Percentiles rank a stretch among this genome's conserved stretches.
phyloP scores from a whole-genome alignment of 2,113 vertebrate species.

The Sceloporus undulatus region DNA sequence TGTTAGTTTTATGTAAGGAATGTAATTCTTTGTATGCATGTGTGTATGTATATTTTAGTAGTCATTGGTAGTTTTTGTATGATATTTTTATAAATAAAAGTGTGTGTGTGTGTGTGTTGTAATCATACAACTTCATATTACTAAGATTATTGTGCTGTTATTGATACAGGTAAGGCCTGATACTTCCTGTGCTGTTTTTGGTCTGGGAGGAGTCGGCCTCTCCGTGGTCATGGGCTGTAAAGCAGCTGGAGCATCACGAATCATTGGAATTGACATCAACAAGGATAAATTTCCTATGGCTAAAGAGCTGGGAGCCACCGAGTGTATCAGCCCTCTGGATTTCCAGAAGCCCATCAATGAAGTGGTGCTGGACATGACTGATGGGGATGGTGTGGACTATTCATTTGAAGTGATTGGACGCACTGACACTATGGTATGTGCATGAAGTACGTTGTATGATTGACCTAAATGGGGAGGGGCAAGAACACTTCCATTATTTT shows the following conservation, averaged over 20 bases:
- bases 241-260: constrained; percentile 37
- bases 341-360: constrained; percentile 54
- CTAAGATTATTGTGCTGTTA: background rate
- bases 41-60: too few species aligned
- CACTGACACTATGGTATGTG: constrained; percentile 46
- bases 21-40: too few species aligned
- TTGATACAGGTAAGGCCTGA: constrained; percentile 33
- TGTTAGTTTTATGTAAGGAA: too few species aligned
- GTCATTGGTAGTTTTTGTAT: too few species aligned
- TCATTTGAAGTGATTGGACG: constrained; percentile 60
- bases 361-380: constrained; percentile 53
- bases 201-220: constrained; percentile 52
- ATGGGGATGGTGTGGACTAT: constrained; percentile 46
- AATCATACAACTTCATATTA: too few species aligned
- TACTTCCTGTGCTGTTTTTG: constrained; percentile 47
- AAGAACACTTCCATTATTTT: background rate
- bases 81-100: too few species aligned
- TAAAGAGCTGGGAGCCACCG: constrained; percentile 48
- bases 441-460: background rate
- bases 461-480: background rate
- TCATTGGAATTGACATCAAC: constrained; percentile 55
- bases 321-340: constrained; percentile 50
- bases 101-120: too few species aligned
- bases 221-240: constrained; percentile 54
- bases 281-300: constrained; percentile 48